These are phyloP conservation scores for Pristionchus fissidentatus DNA, from an alignment of 2,888 invertebrate species.

Conservation along the genomic window DNA sequence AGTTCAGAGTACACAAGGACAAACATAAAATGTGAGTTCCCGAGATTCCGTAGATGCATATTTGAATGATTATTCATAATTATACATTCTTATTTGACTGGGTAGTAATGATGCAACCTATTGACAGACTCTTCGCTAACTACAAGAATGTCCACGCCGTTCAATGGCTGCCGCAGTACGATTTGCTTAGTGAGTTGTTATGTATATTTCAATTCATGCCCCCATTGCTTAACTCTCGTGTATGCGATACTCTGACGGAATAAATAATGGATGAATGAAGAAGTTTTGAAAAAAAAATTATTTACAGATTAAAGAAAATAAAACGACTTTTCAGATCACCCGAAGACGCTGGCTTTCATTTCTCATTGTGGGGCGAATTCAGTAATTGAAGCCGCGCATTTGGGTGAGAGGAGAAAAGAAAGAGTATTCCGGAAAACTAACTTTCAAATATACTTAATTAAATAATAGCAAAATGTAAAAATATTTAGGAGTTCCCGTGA, in stretches of 20 bases:
- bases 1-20: background rate
- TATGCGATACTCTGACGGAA: too few relatives aligned
- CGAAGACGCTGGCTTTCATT: background rate
- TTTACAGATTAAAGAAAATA: background rate
- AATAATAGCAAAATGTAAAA: too few relatives aligned
- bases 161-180: slow-evolving; percentile 17
- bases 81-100: background rate
- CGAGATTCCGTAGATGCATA: background rate
- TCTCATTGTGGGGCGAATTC: slow-evolving; percentile 36
- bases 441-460: background rate
- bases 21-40: background rate
- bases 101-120: too few relatives aligned
- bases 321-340: background rate
- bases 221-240: too few relatives aligned
- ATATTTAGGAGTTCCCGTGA: slow-evolving; percentile 8
- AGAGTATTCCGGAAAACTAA: too few relatives aligned
- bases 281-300: too few relatives aligned
- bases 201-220: background rate
- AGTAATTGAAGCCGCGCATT: background rate
- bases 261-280: too few relatives aligned
- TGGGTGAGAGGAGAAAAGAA: background rate
- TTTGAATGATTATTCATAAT: background rate
- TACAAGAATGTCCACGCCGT: slow-evolving; percentile 22
- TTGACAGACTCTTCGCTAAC: slow-evolving; percentile 13
- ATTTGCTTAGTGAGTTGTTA: background rate